These are phyloP conservation scores for Julus scandinavius DNA, from an alignment of 2,888 invertebrate genomes.

Conservation along the genomic window DNA sequence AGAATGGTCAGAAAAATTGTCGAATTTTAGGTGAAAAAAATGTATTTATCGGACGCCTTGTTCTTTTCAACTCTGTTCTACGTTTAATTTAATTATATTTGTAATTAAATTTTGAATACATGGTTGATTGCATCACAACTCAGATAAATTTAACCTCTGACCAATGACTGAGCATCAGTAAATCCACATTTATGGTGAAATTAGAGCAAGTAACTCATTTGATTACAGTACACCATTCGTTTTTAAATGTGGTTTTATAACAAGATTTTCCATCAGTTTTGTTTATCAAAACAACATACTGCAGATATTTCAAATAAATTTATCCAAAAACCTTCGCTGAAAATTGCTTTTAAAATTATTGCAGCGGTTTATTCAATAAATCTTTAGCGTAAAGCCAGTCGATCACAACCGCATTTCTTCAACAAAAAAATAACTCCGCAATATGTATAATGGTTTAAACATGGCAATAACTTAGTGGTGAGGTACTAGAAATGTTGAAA, in stretches of 20 bases:
- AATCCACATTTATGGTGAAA: too few relatives aligned
- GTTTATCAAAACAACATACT: neutral
- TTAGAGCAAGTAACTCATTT: too few relatives aligned
- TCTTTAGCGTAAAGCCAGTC: neutral
- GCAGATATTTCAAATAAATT: neutral
- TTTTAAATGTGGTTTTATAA: neutral
- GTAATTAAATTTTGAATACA: too few relatives aligned
- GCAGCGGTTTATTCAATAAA: conserved; percentile 4
- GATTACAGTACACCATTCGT: too few relatives aligned
- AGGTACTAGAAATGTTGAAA: neutral
- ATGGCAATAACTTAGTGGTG: neutral
- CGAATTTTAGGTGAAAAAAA: too few relatives aligned
- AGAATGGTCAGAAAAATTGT: too few relatives aligned
- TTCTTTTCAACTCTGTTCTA: too few relatives aligned
- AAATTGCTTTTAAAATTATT: neutral
- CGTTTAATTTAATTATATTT: too few relatives aligned
- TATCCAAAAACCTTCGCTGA: neutral
- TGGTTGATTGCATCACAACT: too few relatives aligned
- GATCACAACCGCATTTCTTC: neutral
- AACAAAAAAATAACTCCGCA: neutral
- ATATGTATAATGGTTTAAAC: neutral
- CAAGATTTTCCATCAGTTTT: neutral
- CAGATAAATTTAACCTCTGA: too few relatives aligned
- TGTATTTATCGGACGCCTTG: too few relatives aligned
- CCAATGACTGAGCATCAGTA: too few relatives aligned